Conservation (phyloP, 1,140 invertebrate species). For the Panagrolaimus sp. region DNA sequence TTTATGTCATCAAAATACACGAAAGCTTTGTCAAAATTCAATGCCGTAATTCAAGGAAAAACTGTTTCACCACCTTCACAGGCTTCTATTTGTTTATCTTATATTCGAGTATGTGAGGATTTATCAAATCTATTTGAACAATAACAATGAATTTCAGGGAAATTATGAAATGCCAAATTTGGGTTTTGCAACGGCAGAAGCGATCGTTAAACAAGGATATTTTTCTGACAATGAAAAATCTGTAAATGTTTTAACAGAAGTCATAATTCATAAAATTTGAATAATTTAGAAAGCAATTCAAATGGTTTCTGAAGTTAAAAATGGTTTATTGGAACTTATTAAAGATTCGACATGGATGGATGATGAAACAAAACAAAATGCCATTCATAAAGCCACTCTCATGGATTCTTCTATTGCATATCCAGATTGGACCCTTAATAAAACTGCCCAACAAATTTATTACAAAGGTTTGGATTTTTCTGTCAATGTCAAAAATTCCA, state of each 20-base stretch:
- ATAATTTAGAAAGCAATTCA: slow-evolving; percentile 4
- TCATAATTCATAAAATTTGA: not conserved
- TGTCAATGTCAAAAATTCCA: no score
- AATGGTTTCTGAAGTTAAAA: slow-evolving; percentile 12
- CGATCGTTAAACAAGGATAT: not conserved
- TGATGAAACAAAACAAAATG: slow-evolving; percentile 5
- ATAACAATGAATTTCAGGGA: not conserved
- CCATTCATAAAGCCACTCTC: slow-evolving; percentile 16
- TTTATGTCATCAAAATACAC: slow-evolving; percentile 26
- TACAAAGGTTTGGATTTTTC: no score
- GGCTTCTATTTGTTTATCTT: slow-evolving; percentile 14
- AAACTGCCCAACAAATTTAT: slow-evolving; percentile 17
- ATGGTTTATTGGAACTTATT: slow-evolving; percentile 17
- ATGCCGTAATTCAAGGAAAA: slow-evolving; percentile 4
- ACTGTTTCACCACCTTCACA: slow-evolving; percentile 9
- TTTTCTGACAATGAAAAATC: not conserved
- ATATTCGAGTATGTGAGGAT: slow-evolving; percentile 10
- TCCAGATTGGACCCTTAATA: slow-evolving; percentile 22
- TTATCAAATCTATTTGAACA: no score
- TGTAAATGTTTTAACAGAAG: not conserved
- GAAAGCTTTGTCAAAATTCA: slow-evolving; percentile 17
- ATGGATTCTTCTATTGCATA: slow-evolving; percentile 24
- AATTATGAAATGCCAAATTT: slow-evolving; percentile 28
- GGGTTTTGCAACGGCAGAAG: slow-evolving; percentile 21
- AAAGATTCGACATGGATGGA: slow-evolving; percentile 25